phyloP scores from a whole-genome alignment of 2,888 invertebrate species.

The Lasioglossum lativentre region DNA sequence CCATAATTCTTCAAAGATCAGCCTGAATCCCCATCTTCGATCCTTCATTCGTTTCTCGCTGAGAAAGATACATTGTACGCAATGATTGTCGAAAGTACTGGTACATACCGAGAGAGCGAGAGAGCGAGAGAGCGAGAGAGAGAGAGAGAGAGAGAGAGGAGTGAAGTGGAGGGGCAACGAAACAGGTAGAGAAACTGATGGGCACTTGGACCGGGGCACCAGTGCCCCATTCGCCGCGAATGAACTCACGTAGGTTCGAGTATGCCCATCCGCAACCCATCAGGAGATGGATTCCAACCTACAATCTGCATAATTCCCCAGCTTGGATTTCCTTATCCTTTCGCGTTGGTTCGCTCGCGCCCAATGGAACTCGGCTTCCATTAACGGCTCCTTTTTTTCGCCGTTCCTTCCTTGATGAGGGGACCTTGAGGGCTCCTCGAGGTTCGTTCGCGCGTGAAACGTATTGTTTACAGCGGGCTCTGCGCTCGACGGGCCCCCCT shows the following conservation, averaged over 20 bases:
- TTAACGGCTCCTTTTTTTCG: conserved; percentile 61
- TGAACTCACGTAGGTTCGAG: conserved; percentile 72
- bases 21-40: conserved; percentile 4
- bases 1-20: conserved; percentile 20
- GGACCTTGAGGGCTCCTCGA: conserved; percentile 21
- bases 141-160: background rate
- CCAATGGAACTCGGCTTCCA: conserved; percentile 66
- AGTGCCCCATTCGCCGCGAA: conserved; percentile 43
- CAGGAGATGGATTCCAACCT: conserved; percentile 79
- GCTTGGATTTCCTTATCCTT: conserved; percentile 78
- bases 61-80: background rate
- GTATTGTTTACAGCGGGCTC: conserved; percentile 29
- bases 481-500: background rate
- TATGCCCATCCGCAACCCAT: conserved; percentile 74
- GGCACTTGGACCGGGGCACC: conserved; percentile 50
- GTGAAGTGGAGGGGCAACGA: conserved; percentile 1
- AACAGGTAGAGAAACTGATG: conserved; percentile 51
- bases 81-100: background rate
- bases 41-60: background rate
- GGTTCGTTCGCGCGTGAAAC: conserved; percentile 20
- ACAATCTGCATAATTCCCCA: conserved; percentile 84
- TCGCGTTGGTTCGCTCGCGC: conserved; percentile 62
- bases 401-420: conserved; percentile 26
- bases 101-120: background rate
- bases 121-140: background rate